Evolutionary conservation across 2,113 vertebrate species (phyloP).

Genomic region (Sterna hirundo): DNA sequence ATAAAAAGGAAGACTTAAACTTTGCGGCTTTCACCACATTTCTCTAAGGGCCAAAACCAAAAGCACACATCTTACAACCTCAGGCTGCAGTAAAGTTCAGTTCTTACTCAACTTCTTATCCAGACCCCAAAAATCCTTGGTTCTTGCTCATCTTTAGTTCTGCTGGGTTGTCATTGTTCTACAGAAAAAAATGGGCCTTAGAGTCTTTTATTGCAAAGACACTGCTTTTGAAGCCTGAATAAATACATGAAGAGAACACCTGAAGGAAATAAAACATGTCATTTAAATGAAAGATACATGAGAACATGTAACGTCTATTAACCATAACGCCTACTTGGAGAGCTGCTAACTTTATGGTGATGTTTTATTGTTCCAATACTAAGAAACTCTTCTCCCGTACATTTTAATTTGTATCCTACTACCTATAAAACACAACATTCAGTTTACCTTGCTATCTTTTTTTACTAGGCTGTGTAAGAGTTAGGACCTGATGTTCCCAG

Average conservation of each 20-base stretch:
- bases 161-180: not conserved
- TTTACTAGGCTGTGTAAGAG: not conserved
- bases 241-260: not conserved
- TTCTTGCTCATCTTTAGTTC: not conserved
- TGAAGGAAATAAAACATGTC: not conserved
- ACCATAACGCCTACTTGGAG: not conserved
- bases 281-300: not conserved
- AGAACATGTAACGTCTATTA: not conserved
- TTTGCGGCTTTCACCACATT: not conserved
- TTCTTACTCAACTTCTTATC: not conserved
- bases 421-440: not conserved
- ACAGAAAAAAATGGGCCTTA: not conserved
- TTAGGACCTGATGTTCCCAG: not conserved
- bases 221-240: not conserved
- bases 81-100: accelerated
- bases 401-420: not conserved
- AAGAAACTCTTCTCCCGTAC: not conserved
- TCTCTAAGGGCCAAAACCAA: not conserved
- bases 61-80: not conserved
- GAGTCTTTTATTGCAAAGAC: not conserved
- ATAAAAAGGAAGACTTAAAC: not conserved
- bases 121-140: not conserved
- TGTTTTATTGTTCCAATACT: not conserved
- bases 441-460: not conserved
- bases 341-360: not conserved